phyloP scores from a whole-genome alignment of 2,797 vertebrate genomes.

The Molossus alvarezi region DNA sequence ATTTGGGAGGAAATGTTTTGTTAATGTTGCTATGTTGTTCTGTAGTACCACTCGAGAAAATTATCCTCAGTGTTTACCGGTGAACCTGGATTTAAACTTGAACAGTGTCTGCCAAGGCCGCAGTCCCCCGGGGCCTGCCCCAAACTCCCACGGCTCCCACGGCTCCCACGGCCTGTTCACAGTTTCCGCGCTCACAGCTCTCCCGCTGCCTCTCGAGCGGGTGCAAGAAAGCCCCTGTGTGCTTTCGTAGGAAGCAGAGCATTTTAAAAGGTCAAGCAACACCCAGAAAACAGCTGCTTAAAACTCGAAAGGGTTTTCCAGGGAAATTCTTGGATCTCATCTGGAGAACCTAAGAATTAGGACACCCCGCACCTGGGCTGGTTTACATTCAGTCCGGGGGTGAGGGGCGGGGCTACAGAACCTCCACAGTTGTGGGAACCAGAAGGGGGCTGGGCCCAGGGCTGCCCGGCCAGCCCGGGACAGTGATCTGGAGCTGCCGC shows the following conservation, averaged over 20 bases:
- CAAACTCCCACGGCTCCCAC: background rate
- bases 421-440: background rate
- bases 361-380: background rate
- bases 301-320: conserved; percentile 30
- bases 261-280: conserved; percentile 70
- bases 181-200: conserved; percentile 26
- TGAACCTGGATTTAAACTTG: conserved; percentile 28
- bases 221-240: background rate
- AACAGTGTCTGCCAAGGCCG: background rate
- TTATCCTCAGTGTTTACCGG: background rate
- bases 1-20: conserved; percentile 25
- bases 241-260: background rate
- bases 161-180: background rate
- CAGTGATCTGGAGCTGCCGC: fast-evolving
- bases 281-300: conserved; percentile 48
- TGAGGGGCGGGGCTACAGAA: background rate
- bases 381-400: background rate
- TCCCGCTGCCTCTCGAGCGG: background rate
- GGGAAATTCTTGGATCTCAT: conserved; percentile 6
- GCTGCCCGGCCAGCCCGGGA: background rate
- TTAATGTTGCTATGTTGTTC: background rate
- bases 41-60: background rate
- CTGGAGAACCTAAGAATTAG: conserved; percentile 15
- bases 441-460: background rate
- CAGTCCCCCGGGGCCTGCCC: background rate